Conservation (phyloP, 1,140 invertebrate species). For the Orussus abietinus region DNA sequence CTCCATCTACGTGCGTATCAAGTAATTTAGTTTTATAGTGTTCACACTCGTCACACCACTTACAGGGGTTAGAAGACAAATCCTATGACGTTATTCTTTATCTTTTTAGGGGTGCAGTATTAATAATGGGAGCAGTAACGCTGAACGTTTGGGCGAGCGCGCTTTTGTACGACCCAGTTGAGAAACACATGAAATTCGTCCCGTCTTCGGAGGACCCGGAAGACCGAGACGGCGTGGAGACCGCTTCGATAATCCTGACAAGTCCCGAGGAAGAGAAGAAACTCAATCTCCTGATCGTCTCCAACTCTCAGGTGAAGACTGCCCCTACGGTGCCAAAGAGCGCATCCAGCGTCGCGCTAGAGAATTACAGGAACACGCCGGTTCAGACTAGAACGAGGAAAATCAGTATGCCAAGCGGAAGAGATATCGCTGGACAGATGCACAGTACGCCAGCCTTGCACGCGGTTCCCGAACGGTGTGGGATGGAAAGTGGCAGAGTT, state of each 20-base stretch:
- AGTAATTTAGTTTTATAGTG: too few species aligned
- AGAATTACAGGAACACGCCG: conserved; percentile 51
- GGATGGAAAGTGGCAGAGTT: conserved; percentile 30
- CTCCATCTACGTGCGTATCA: too few species aligned
- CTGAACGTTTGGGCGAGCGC: conserved; percentile 81
- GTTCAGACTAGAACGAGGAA: conserved; percentile 52
- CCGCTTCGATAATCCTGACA: conserved; percentile 17
- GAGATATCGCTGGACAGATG: conserved; percentile 54
- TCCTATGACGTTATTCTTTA: too few species aligned
- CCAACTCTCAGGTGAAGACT: conserved; percentile 21
- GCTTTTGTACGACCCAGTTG: conserved; percentile 77
- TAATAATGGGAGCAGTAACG: conserved; percentile 78
- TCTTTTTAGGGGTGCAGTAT: conserved; percentile 65
- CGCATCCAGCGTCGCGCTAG: conserved; percentile 56
- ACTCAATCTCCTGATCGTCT: conserved; percentile 14
- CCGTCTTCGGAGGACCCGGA: conserved; percentile 19
- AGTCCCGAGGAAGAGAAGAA: conserved; percentile 31
- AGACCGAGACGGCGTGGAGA: conserved; percentile 17
- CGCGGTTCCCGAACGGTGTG: conserved; percentile 54
- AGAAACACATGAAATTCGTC: conserved; percentile 69
- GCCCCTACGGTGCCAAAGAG: conserved; percentile 48
- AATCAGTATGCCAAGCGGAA: conserved; percentile 53
- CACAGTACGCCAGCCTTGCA: conserved; percentile 60
- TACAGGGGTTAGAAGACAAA: too few species aligned
- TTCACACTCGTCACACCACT: too few species aligned